Evolutionary conservation across 2,113 vertebrate genomes (phyloP).

Genomic region (Misgurnus anguillicaudatus): DNA sequence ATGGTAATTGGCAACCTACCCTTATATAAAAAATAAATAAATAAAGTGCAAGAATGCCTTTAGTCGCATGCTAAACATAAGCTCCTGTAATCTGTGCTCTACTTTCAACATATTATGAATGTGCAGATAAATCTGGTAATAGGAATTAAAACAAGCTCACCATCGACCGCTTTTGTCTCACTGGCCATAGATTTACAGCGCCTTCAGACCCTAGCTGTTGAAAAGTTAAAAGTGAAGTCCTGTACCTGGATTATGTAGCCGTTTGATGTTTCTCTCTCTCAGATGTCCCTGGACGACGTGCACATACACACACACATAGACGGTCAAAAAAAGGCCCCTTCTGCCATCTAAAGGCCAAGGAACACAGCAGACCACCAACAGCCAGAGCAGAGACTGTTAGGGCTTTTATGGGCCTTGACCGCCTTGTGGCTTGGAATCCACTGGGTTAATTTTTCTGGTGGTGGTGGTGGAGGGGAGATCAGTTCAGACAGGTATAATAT

Average conservation of each 20-base stretch:
- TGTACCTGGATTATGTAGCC: constrained; percentile 64
- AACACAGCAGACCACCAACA: constrained; percentile 63
- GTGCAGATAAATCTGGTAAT: constrained; percentile 29
- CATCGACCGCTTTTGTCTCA: constrained; percentile 56
- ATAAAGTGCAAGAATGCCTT: too few species aligned
- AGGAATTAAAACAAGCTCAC: constrained; percentile 42
- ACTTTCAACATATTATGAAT: constrained; percentile 6
- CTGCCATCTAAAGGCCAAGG: constrained; percentile 47
- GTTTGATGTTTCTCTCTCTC: constrained; percentile 68
- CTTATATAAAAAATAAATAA: too few species aligned
- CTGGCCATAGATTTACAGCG: constrained; percentile 56
- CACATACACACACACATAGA: constrained; percentile 55
- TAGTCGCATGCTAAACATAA: too few species aligned
- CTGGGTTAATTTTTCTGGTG: constrained; percentile 33
- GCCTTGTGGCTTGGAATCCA: constrained; percentile 57
- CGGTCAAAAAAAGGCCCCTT: constrained; percentile 47
- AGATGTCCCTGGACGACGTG: constrained; percentile 45
- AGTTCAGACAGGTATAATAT: constrained; percentile 41
- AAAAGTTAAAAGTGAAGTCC: constrained; percentile 57
- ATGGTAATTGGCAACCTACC: too few species aligned
- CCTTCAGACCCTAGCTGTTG: constrained; percentile 51
- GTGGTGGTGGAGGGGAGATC: constrained; percentile 20
- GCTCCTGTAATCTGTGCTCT: too few species aligned
- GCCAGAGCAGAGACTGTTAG: constrained; percentile 51
- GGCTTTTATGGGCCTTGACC: constrained; percentile 56